Evolutionary conservation across 2,888 invertebrate genomes (phyloP).

Genomic region (Ophonus ardosiacus): DNA sequence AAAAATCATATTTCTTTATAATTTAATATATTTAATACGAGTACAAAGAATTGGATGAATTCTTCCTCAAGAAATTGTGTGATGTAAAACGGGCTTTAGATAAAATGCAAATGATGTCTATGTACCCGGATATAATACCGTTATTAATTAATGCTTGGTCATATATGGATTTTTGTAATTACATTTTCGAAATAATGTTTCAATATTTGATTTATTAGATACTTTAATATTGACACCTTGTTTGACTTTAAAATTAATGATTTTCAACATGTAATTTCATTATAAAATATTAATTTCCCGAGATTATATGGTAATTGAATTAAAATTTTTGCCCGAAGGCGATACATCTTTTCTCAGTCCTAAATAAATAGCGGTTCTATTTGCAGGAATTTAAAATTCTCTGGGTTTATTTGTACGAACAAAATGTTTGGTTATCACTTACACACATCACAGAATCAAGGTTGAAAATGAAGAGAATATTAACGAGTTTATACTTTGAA

Average conservation of each 20-base stretch:
- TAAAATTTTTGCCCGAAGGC: background rate
- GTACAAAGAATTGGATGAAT: no score
- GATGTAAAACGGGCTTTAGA: background rate
- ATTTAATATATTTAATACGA: no score
- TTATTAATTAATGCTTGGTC: slow-evolving; percentile 12
- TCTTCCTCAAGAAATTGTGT: no score
- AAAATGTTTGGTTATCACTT: slow-evolving; percentile 19
- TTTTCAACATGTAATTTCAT: slow-evolving; percentile 25
- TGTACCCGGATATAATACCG: background rate
- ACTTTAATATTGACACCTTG: slow-evolving; percentile 32
- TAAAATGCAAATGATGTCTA: slow-evolving; percentile 9
- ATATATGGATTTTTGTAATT: slow-evolving; percentile 36
- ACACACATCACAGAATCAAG: slow-evolving; percentile 26
- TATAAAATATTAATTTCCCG: slow-evolving; percentile 20
- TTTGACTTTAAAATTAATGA: slow-evolving; percentile 14
- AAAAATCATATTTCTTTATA: no score
- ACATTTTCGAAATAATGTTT: slow-evolving; percentile 7
- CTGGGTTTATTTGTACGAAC: background rate
- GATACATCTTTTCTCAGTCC: background rate
- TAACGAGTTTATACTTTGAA: background rate
- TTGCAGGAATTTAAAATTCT: background rate
- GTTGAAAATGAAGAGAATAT: slow-evolving; percentile 12
- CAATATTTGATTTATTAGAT: slow-evolving; percentile 20
- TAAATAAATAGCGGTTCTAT: background rate
- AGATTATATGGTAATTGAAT: slow-evolving; percentile 26